phyloP scores from a whole-genome alignment of 2,797 vertebrate genomes.

The Acanthiza pusilla region DNA sequence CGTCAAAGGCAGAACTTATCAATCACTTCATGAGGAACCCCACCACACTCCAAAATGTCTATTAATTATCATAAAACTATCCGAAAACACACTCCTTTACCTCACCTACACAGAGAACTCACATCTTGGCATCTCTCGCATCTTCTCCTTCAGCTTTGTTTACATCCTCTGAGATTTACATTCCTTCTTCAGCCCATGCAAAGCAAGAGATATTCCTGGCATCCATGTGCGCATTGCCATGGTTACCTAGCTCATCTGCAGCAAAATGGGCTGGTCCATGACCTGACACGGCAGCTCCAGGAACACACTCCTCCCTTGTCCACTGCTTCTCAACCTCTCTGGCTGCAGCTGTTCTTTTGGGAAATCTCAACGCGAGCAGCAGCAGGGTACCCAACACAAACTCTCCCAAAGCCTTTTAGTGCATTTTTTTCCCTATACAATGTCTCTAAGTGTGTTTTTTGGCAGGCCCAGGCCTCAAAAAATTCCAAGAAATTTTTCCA shows the following conservation, averaged over 20 bases:
- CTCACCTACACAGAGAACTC: not conserved
- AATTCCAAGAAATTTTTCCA: not conserved
- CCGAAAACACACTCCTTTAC: not conserved
- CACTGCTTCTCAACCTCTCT: not conserved
- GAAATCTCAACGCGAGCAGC: not conserved
- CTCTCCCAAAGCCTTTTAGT: not conserved
- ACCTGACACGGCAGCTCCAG: not conserved
- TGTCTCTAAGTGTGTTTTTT: not conserved
- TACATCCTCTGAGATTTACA: conserved; percentile 6
- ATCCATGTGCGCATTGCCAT: not conserved
- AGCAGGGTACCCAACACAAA: not conserved
- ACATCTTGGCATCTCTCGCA: not conserved
- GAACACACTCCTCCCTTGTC: not conserved
- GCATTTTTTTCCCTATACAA: not conserved
- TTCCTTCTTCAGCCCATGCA: conserved; percentile 23
- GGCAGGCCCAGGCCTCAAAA: not conserved
- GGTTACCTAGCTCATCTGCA: conserved; percentile 48
- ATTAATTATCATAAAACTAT: not conserved
- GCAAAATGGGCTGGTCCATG: not conserved
- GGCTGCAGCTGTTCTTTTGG: rapidly evolving
- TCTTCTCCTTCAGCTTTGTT: conserved; percentile 7
- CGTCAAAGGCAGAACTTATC: rapidly evolving
- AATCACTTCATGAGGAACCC: not conserved
- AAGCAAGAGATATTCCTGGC: conserved; percentile 30
- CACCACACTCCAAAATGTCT: not conserved